Evolutionary conservation across 2,113 vertebrate genomes (phyloP), one percentile per base, ranked within the genome.

Genomic region (Dolichallabes microphthalmus): DNA sequence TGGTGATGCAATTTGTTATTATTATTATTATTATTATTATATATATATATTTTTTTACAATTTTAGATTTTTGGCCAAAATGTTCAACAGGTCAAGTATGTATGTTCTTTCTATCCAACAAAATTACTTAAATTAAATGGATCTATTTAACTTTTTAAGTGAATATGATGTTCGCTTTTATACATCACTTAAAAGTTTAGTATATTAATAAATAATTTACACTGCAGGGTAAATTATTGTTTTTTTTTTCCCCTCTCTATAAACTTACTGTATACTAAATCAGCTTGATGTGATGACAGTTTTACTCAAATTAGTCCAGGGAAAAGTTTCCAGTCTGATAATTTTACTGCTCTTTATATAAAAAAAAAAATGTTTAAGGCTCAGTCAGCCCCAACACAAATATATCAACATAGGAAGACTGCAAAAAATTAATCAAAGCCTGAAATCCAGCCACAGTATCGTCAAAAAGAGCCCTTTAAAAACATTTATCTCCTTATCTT

Each of bases 201-300:
- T n/a, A 75, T 52, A 75, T 75, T n/a, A 75, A 75, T 52, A 75
- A 50, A 52, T 75, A 8, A n/a, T 75, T 75, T 75, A 52, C 39
- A 5, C 11, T 74, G 22, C 4, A 13, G 14, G 14, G n/a, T n/a
- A n/a, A n/a, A 55, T 77, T 3, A 10, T 45, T 45, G 45, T 14
- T 30, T 30, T 55, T 50, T 77, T 77, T 20, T 2, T 15, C 25
- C 5, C 7, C 45, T 7, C 45, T 8, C 45, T 45, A 6, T 45
- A 20, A 57, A 32, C 73, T 53, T 53, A 45, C 45, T 45, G 27
- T 64, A n/a, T 57, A 57, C n/a, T 32, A 57, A 57, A 57, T 77
- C 20, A 77, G n/a, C 17, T 57, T 77, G 53, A 77, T 2, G 6
- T 77, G n/a, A 6, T 77, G 75, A 77, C 52, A 20, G 27, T 55